Evolutionary conservation across 2,888 invertebrate species (phyloP), one percentile per base, ranked within the genome.

Genomic region (Leistus spinibarbis): DNA sequence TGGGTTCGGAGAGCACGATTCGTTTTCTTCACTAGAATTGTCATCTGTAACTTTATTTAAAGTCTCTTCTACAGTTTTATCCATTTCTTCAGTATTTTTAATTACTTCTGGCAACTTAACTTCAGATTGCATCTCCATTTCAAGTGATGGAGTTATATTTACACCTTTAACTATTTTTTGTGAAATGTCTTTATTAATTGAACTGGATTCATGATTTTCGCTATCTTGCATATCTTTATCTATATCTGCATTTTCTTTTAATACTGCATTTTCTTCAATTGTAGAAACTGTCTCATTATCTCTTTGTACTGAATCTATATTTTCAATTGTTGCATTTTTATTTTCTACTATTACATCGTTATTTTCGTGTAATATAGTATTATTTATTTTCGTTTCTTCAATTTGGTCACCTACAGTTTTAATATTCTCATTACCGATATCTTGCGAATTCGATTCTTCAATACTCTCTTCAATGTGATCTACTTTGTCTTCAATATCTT

Each of bases 301-400:
- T 62, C 67, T 64, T 20, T 23, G 64, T 56, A 22, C 54, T 27
- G 56, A 57, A 27, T 69, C 70, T 76, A 53, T 53, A 53, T 57
- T 57, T 40, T 76, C 77, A 68, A 70, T 76, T 17, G 27, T n/a
- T 16, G 72, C 57, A 10, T 54, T 24, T 17, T 57, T 65, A 16
- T 72, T 16, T 9, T 22, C 19, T 27, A 40, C 1, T 40, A 40
- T 40, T 13, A 65, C 16, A 27, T 66, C 54, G 10, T 54, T 27
- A 64, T 76, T 67, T 40, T 57, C 60, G 40, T 69, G 53, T 66
- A 66, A 53, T 19, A 24, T 17, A 65, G 17, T 68, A 76, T 5
- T 40, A 19, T 13, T 40, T n/a, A n/a, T 76, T 83, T 84, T 83
- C 82, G 81, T 69, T 65, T 54, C 65, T 19, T 65, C n/a, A n/a